Percentiles rank a stretch among this genome's conserved stretches.
Conservation (phyloP, 2,888 invertebrate species). For the Cheilosia soror region DNA sequence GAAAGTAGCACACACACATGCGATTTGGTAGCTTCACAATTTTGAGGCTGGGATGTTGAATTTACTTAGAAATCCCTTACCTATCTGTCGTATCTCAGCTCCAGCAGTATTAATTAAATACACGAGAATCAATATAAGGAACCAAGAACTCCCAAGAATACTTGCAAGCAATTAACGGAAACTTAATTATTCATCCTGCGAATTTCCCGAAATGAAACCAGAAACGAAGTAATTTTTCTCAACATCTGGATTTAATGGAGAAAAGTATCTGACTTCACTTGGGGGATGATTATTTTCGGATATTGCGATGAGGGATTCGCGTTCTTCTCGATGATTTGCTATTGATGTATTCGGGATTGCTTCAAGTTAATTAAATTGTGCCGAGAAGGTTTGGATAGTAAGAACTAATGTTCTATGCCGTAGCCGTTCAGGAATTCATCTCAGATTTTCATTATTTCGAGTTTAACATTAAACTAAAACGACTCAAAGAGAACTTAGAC, state of each 20-base stretch:
- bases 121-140: conserved; percentile 16
- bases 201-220: conserved; percentile 3
- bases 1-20: not conserved
- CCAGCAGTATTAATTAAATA: conserved; percentile 15
- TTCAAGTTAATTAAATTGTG: conserved; percentile 17
- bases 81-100: too few species aligned
- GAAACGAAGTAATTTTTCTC: not conserved
- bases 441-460: not conserved
- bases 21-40: too few species aligned
- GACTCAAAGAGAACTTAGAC: too few species aligned
- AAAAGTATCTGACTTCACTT: conserved; percentile 4
- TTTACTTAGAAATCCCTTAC: too few species aligned
- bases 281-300: conserved; percentile 15
- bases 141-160: not conserved
- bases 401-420: not conserved
- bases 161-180: conserved; percentile 16
- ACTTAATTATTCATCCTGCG: conserved; percentile 24
- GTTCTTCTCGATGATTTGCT: not conserved
- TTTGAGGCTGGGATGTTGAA: too few species aligned
- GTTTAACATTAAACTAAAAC: not conserved
- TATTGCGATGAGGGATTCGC: conserved; percentile 6
- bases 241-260: conserved; percentile 20
- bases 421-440: not conserved
- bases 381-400: not conserved
- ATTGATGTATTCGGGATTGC: conserved; percentile 20